Evolutionary conservation across 2,113 vertebrate species (phyloP).

Genomic region (Chlorodrepanis virens): DNA sequence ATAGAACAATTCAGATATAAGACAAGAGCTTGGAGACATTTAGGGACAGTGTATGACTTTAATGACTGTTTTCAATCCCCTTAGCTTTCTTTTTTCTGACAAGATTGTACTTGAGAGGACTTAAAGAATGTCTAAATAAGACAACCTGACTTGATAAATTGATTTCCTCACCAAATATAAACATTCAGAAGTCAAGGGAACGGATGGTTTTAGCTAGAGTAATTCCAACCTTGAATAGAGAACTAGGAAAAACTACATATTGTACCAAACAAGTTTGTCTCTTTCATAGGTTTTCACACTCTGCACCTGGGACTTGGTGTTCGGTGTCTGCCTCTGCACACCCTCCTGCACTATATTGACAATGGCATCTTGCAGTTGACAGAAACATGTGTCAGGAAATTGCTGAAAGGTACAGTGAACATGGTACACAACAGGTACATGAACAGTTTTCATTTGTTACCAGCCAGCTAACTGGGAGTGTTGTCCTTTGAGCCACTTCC

Average conservation of each 20-base stretch:
- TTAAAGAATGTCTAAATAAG: background rate
- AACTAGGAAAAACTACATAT: background rate
- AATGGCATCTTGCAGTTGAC: slow-evolving; percentile 82
- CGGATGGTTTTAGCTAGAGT: background rate
- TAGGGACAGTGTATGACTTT: background rate
- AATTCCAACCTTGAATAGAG: background rate
- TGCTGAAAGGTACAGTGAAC: slow-evolving; percentile 80
- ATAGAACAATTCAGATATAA: background rate
- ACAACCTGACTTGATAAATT: background rate
- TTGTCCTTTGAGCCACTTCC: background rate
- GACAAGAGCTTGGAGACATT: background rate
- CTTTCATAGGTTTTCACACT: slow-evolving; percentile 84
- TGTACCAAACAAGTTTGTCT: background rate
- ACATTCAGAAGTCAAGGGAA: background rate
- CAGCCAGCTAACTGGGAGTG: background rate
- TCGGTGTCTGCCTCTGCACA: slow-evolving; percentile 85
- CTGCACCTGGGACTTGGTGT: slow-evolving; percentile 82
- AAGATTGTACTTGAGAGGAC: background rate
- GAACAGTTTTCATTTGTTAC: background rate
- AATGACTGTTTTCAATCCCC: background rate
- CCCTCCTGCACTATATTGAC: slow-evolving; percentile 89
- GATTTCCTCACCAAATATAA: background rate
- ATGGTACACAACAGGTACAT: too few species aligned
- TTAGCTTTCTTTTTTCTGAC: background rate
- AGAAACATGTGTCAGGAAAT: slow-evolving; percentile 78